phyloP scores from a whole-genome alignment of 1,140 invertebrate genomes.

The Zaprionus tsacasi region DNA sequence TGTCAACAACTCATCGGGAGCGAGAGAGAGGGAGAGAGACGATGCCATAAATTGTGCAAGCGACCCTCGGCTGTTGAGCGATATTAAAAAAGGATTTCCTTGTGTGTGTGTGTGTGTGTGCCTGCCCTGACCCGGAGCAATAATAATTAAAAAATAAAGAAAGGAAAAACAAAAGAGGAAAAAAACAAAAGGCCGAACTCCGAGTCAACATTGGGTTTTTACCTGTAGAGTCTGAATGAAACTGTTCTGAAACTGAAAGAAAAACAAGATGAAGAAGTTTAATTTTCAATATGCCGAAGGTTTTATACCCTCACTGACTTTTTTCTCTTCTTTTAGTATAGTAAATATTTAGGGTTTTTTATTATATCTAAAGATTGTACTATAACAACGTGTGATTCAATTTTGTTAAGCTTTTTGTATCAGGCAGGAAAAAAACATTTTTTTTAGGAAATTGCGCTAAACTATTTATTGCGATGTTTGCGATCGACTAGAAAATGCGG shows the following conservation, averaged over 20 bases:
- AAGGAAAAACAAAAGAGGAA: constrained; percentile 15
- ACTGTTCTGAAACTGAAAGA: not conserved
- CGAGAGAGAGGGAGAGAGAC: constrained; percentile 32
- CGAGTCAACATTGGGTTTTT: constrained; percentile 37
- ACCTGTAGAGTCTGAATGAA: constrained; percentile 54
- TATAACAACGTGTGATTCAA: no score
- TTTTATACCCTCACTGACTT: no score
- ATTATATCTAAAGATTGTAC: no score
- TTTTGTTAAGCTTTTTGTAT: no score
- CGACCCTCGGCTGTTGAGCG: constrained; percentile 20
- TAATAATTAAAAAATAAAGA: constrained; percentile 74
- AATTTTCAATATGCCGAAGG: no score
- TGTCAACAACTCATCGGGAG: constrained; percentile 66
- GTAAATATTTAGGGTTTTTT: no score
- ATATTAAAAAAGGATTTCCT: constrained; percentile 81
- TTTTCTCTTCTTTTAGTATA: no score
- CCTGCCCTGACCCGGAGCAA: constrained; percentile 63
- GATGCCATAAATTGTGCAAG: constrained; percentile 66
- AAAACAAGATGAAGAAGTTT: not conserved
- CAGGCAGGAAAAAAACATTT: no score
- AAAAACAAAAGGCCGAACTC: not conserved
- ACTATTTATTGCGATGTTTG: no score
- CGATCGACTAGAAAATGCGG: no score
- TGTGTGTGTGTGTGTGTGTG: constrained; percentile 10
- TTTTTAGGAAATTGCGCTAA: no score